Evolutionary conservation across 1,140 invertebrate genomes (phyloP).

Genomic region (Dreissena rostriformis): DNA sequence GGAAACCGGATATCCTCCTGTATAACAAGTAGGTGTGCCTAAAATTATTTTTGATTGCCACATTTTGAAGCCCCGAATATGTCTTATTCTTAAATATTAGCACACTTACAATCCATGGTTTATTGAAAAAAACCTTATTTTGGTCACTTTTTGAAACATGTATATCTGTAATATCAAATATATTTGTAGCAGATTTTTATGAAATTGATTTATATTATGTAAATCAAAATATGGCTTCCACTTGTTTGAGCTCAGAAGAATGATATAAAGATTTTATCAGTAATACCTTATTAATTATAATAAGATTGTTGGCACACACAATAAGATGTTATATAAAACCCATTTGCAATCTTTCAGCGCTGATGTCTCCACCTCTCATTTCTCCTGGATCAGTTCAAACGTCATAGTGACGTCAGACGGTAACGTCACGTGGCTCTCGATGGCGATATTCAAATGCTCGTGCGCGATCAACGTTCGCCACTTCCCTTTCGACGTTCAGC

Average conservation of each 20-base stretch:
- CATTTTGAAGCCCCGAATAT: neutral
- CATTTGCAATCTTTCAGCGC: slow-evolving; percentile 71
- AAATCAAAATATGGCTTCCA: neutral
- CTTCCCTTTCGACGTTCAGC: slow-evolving; percentile 83
- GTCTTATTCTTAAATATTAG: too few species aligned
- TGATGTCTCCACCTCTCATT: slow-evolving; percentile 75
- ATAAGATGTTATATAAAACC: neutral
- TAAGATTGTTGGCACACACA: too few species aligned
- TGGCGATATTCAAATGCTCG: slow-evolving; percentile 83
- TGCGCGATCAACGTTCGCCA: slow-evolving; percentile 82
- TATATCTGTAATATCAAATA: neutral
- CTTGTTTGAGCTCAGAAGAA: too few species aligned
- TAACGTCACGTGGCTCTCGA: slow-evolving; percentile 83
- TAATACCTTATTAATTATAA: too few species aligned
- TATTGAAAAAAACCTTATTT: neutral
- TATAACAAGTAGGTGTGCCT: slow-evolving; percentile 96
- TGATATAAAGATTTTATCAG: too few species aligned
- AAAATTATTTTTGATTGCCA: slow-evolving; percentile 59
- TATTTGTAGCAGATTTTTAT: neutral
- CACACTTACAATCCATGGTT: too few species aligned
- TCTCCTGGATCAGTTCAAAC: slow-evolving; percentile 80
- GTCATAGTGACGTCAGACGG: slow-evolving; percentile 82
- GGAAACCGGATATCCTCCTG: slow-evolving; percentile 99
- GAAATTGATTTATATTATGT: neutral
- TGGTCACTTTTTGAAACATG: neutral